These are phyloP conservation scores for Glossosoma conforme DNA, from an alignment of 1,140 invertebrate species.

Conservation along the genomic window DNA sequence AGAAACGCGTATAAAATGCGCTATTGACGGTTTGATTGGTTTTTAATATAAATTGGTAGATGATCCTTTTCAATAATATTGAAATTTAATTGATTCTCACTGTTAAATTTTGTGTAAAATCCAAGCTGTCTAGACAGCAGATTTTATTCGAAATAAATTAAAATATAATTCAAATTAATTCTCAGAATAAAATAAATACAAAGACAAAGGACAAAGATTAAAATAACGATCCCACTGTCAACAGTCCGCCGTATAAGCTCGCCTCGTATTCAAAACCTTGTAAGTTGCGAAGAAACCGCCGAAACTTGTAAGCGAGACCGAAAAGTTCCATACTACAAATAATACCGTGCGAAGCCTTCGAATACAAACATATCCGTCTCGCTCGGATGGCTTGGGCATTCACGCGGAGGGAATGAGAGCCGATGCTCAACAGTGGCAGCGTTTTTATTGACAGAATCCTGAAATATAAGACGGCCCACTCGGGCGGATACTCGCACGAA, in stretches of 20 bases:
- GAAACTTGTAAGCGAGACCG: not conserved
- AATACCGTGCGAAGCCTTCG: too few species aligned
- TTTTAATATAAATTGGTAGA: too few species aligned
- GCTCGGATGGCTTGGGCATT: not conserved
- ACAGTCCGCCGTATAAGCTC: not conserved
- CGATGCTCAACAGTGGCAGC: constrained; percentile 14
- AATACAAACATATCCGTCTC: too few species aligned
- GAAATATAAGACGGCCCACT: constrained; percentile 19
- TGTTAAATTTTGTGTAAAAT: too few species aligned
- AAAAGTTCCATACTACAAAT: too few species aligned
- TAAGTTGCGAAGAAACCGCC: not conserved
- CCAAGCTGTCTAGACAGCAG: too few species aligned
- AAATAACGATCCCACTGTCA: constrained; percentile 1
- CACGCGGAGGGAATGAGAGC: constrained; percentile 12
- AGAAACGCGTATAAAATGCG: too few species aligned
- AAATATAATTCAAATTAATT: constrained; percentile 15
- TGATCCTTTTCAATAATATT: too few species aligned
- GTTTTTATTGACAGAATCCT: constrained; percentile 25
- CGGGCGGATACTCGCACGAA: constrained; percentile 11
- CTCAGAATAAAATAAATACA: constrained; percentile 1
- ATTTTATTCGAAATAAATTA: too few species aligned
- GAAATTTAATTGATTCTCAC: too few species aligned
- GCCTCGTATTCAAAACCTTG: not conserved
- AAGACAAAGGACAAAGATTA: constrained; percentile 7
- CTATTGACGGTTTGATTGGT: too few species aligned